Evolutionary conservation across 2,888 invertebrate genomes (phyloP).

Genomic region (Aporophyla lueneburgensis): DNA sequence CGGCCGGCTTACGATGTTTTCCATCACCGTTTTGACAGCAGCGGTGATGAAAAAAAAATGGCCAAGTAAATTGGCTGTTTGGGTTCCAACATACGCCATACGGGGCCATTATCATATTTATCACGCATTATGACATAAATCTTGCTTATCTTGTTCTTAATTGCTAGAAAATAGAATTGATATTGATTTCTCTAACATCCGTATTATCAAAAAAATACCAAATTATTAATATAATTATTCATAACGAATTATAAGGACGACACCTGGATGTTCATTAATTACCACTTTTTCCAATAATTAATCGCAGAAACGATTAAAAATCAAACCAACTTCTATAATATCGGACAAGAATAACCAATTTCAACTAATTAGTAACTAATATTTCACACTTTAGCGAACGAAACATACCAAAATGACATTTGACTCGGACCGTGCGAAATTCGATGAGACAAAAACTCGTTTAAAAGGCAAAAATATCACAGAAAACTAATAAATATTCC

Average conservation of each 20-base stretch:
- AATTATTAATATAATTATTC: too few species aligned
- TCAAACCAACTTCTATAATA: not conserved
- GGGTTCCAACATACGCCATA: too few species aligned
- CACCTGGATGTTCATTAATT: constrained; percentile 32
- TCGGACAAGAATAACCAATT: constrained; percentile 46
- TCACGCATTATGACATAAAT: not conserved
- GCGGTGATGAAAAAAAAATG: too few species aligned
- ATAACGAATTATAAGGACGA: constrained; percentile 17
- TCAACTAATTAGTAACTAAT: constrained; percentile 59
- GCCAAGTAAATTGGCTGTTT: too few species aligned
- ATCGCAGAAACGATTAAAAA: constrained; percentile 37
- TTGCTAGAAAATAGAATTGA: not conserved
- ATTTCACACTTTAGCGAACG: constrained; percentile 53
- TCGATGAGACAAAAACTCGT: constrained; percentile 46
- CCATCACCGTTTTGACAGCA: too few species aligned
- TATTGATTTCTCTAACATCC: constrained; percentile 12
- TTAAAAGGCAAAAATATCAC: constrained; percentile 33
- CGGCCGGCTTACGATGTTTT: too few species aligned
- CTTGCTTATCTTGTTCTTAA: not conserved
- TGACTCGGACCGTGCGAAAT: constrained; percentile 40
- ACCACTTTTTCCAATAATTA: constrained; percentile 20
- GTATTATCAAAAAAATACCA: not conserved
- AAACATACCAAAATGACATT: constrained; percentile 50
- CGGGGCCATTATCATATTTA: not conserved
- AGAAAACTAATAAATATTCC: constrained; percentile 46